Percentiles rank a stretch among this genome's conserved stretches.
Conservation (phyloP, 2,888 invertebrate genomes). For the Baronia brevicornis region DNA sequence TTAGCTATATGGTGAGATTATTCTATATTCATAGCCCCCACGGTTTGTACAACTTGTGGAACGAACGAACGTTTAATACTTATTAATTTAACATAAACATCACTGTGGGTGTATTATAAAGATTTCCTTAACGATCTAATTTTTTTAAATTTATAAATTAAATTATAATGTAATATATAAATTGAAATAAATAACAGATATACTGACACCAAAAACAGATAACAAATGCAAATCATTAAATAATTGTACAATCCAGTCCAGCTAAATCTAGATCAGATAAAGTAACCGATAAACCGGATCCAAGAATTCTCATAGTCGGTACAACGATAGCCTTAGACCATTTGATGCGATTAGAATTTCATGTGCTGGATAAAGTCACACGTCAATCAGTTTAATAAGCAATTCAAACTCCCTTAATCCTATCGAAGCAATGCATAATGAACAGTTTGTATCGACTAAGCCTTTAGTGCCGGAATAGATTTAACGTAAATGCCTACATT, state of each 20-base stretch:
- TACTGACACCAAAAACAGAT: too few species aligned
- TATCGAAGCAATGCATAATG: constrained; percentile 44
- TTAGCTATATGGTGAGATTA: too few species aligned
- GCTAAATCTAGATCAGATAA: constrained; percentile 43
- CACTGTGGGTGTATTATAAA: too few species aligned
- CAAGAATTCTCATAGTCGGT: constrained; percentile 14
- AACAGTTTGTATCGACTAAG: constrained; percentile 27
- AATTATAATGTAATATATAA: too few species aligned
- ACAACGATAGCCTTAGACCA: constrained; percentile 12
- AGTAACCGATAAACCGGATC: constrained; percentile 32
- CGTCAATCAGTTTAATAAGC: constrained; percentile 68
- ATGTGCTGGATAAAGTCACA: constrained; percentile 33
- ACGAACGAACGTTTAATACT: too few species aligned
- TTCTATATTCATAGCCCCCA: too few species aligned
- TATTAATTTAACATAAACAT: too few species aligned
- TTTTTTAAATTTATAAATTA: too few species aligned
- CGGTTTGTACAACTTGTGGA: too few species aligned
- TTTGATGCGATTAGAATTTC: constrained; percentile 24
- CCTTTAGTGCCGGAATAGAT: constrained; percentile 29
- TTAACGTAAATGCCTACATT: constrained; percentile 24
- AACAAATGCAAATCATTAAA: constrained; percentile 41
- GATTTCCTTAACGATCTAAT: too few species aligned
- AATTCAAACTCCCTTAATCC: constrained; percentile 68
- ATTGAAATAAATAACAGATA: too few species aligned
- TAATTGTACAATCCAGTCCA: constrained; percentile 35